Conservation (phyloP, 2,797 vertebrate genomes). For the Graptemys geographica region DNA sequence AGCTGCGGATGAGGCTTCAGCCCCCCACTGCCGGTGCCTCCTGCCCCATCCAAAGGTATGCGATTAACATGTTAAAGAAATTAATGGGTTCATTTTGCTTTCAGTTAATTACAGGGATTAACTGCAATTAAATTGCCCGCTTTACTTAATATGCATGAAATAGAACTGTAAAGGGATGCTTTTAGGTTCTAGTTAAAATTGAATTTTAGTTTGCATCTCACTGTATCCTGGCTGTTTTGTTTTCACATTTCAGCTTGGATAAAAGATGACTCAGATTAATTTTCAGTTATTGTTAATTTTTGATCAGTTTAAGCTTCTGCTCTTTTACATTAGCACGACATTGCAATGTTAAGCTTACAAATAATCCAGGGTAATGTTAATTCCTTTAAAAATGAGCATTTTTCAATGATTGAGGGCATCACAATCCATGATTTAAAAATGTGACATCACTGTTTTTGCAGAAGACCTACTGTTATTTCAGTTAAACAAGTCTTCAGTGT, state of each 20-base stretch:
- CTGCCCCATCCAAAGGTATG: too few relatives aligned
- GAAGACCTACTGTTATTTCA: background rate
- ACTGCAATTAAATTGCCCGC: too few relatives aligned
- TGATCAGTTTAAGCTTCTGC: background rate
- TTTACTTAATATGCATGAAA: background rate
- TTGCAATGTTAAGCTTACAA: background rate
- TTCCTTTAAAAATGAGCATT: background rate
- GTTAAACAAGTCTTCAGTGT: background rate
- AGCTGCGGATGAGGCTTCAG: too few relatives aligned
- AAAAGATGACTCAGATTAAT: background rate
- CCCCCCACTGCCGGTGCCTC: too few relatives aligned
- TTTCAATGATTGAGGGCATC: background rate
- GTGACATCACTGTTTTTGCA: background rate
- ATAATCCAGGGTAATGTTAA: background rate
- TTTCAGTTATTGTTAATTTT: background rate
- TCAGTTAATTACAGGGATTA: too few relatives aligned
- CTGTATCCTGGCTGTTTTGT: background rate
- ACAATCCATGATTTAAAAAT: background rate
- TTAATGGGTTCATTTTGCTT: too few relatives aligned
- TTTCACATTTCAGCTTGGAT: background rate
- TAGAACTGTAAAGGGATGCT: background rate
- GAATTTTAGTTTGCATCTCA: background rate
- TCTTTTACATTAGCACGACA: background rate
- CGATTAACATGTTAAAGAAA: too few relatives aligned
- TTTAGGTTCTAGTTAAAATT: background rate